Base-by-base conservation (phyloP, 2,888 invertebrate species). In the Alcis repandata region DNA sequence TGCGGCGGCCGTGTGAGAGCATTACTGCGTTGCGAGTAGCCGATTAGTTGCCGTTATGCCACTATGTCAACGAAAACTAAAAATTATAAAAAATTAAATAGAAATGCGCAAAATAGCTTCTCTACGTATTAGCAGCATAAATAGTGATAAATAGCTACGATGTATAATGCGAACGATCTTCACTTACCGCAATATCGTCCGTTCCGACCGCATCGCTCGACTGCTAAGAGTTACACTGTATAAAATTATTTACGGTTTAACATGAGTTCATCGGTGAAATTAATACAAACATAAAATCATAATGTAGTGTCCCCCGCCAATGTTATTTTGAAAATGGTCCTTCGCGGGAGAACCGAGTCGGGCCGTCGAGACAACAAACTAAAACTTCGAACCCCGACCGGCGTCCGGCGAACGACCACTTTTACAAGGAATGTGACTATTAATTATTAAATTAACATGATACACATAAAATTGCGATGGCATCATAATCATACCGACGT, bases 1-100 rank as follows among this genome's bases (percentile, higher is more conserved):
- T 84, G 75, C 75, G 77, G 68, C 75, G 72, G 82, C 84, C 77
- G 76, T 80, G 86, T 85, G 85, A 78, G 78, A 79, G 79, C 78
- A 75, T 76, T 73, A 67, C 75, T 73, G 63, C 58, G 71, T 72
- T 70, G 83, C 85, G 85, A 74, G 78, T 79, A 84, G 80, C 81
- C 84, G 80, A 80, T 83, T 76, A 71, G 71, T 79, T 84, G 83
- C 83, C 84, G 79, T 85, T 87, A 91, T 92, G 91, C 91, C 92
- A 92, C 87, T 90, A 91, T 92, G 91, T 91, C 91, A 88, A 78
- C 74, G 64, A 62, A 63, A 60, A 65, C 70, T 67, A 63, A 71
- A 79, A 75, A 76, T 73, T 73, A 80, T 78, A 72, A 80, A 73
- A 75, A 69, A 76, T 74, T 79, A 74, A 76, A 69, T 73, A 77